Evolutionary conservation across 2,113 vertebrate species (phyloP).

Genomic region (Cepphus grylle): DNA sequence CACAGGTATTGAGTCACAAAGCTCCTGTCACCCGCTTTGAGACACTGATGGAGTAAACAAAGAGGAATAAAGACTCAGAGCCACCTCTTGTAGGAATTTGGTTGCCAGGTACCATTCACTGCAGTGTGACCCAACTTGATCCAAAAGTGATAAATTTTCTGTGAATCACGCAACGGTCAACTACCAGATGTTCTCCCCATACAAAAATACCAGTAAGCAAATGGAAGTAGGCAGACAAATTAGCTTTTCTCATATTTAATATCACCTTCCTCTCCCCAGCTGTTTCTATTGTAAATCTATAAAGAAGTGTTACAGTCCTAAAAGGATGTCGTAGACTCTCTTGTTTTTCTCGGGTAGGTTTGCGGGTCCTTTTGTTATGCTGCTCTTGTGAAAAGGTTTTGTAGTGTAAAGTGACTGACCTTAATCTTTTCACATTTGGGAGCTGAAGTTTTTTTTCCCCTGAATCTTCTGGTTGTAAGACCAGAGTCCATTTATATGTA

Average conservation of each 20-base stretch:
- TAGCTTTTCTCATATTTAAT: neutral
- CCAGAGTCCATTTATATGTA: slow-evolving; percentile 58
- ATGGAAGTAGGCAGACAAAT: neutral
- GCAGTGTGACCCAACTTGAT: neutral
- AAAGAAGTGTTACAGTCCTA: neutral
- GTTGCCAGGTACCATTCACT: neutral
- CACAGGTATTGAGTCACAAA: neutral
- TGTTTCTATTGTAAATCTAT: neutral
- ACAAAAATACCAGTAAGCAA: neutral
- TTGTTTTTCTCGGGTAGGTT: neutral
- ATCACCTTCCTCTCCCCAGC: neutral
- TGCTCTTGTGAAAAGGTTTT: slow-evolving; percentile 54
- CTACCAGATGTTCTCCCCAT: neutral
- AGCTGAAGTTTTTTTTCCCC: slow-evolving; percentile 19
- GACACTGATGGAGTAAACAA: neutral
- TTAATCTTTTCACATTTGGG: slow-evolving; percentile 56
- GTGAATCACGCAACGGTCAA: rapidly evolving
- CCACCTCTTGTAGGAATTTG: neutral
- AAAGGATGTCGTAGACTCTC: neutral
- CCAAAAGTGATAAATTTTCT: neutral
- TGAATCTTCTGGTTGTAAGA: slow-evolving; percentile 49
- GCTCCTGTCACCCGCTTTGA: neutral
- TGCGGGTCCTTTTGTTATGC: slow-evolving; percentile 1
- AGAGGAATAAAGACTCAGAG: neutral
- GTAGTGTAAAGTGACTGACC: slow-evolving; percentile 38